Base-by-base conservation (phyloP, 2,888 invertebrate genomes). In the Scrobipalpa atriplicella region DNA sequence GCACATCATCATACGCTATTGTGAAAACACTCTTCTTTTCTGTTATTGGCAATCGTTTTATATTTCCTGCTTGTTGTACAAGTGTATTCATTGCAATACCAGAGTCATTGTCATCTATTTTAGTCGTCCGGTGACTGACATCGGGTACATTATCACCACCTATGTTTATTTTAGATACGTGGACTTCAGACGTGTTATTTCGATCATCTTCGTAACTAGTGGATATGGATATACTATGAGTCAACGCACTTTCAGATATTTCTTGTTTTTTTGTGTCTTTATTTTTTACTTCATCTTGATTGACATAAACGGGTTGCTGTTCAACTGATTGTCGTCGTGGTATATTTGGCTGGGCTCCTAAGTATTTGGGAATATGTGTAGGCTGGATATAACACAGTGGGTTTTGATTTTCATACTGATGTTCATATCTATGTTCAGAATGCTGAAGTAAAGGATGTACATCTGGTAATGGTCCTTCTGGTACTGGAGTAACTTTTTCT, bases 11-110 rank as follows among this genome's bases (percentile, higher is more conserved):
- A 81, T 98, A 98, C 0, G 98, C 98, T 73, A 98, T 98, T 8
- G 97, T 97, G 80, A 98, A 98, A 38, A 98, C 96, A 81, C 98
- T 98, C 82, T 98, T 98, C 90, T 98, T 98, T 78, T 98, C 97
- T 5, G 95, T 95, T 69, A 95, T 95, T 18, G 95, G 94, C 76
- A 95, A 93, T 70, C 95, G 91, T 70, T 94, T 94, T 9, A 94
- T 93, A 77, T 94, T 93, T 69, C 93, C 93, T 61, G 93, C 88
- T 68, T 94, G 90, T 72, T 92, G 91, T 54, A 85, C 84, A 69
- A 91, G 80, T 0, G 94, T 94, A 64, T 95, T 95, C 92, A 97
- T 95, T 8, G 96, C 96, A 72, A 96, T 96, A 0, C 96, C 96
- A 0, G 97, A 96, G 81, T 97, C 97, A 78, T 96, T 96, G 77